phyloP scores from a whole-genome alignment of 2,888 invertebrate genomes.

The Amiota minor region DNA sequence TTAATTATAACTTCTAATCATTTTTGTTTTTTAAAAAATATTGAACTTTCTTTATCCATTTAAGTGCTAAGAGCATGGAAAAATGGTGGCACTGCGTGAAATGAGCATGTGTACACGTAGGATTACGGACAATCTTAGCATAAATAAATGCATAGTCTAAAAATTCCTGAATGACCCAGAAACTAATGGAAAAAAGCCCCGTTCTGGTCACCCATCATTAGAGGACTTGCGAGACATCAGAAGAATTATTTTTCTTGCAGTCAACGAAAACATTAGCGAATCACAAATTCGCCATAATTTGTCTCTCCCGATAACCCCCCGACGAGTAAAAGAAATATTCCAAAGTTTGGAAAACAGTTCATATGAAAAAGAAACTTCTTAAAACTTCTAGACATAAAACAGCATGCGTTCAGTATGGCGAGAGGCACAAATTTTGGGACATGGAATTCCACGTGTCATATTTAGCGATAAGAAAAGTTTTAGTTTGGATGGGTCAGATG shows the following conservation, averaged over 20 bases:
- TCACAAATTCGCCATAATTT: conserved; percentile 1
- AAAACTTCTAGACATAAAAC: neutral
- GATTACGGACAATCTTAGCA: neutral
- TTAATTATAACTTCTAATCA: neutral
- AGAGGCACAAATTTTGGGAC: neutral
- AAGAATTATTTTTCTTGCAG: conserved; percentile 3
- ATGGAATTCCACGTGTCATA: neutral
- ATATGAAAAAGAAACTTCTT: neutral
- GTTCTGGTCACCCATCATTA: conserved; percentile 3
- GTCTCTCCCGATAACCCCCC: neutral
- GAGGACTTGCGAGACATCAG: neutral
- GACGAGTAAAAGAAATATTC: neutral
- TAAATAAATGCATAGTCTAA: neutral
- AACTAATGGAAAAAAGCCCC: neutral
- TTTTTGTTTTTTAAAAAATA: neutral
- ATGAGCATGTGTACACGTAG: neutral
- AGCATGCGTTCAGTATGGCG: neutral
- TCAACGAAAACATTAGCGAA: neutral
- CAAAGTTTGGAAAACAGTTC: neutral
- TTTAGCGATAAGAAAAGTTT: neutral
- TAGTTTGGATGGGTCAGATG: neutral
- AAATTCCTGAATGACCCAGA: neutral
- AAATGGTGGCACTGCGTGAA: neutral
- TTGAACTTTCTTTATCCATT: neutral
- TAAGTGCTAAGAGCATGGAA: neutral